These are phyloP conservation scores for Dinoponera quadriceps DNA, from an alignment of 1,140 invertebrate species.

Conservation along the genomic window DNA sequence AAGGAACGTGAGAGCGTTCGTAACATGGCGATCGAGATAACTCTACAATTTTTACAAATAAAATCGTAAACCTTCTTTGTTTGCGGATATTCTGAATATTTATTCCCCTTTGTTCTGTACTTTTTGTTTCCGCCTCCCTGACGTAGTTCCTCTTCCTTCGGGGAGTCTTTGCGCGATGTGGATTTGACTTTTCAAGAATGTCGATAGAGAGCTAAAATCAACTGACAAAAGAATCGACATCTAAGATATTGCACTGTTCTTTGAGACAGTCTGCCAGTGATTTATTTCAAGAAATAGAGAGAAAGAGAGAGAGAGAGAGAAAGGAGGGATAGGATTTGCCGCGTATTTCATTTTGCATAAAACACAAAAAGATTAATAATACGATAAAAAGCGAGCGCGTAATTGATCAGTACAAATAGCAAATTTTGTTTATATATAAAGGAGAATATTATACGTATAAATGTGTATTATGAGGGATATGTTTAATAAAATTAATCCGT, in stretches of 20 bases:
- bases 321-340: constrained; percentile 14
- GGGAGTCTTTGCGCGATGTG: constrained; percentile 50
- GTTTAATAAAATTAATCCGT: neutral
- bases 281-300: constrained; percentile 26
- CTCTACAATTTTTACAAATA: constrained; percentile 61
- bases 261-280: constrained; percentile 46
- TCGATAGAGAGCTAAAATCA: constrained; percentile 61
- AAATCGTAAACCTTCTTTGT: constrained; percentile 59
- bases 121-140: constrained; percentile 54
- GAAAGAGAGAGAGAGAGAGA: no score
- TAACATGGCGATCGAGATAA: constrained; percentile 59
- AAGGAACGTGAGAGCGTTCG: constrained; percentile 56
- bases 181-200: constrained; percentile 60
- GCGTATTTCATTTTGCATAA: constrained; percentile 27
- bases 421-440: neutral
- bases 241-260: constrained; percentile 56
- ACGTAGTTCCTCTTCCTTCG: constrained; percentile 48
- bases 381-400: neutral
- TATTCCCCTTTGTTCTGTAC: constrained; percentile 56
- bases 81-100: constrained; percentile 62
- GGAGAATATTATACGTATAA: neutral
- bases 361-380: constrained; percentile 37
- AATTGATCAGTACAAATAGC: neutral
- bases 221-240: constrained; percentile 55
- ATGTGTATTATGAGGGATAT: neutral